Evolutionary conservation across 2,113 vertebrate species (phyloP).

Genomic region (Ibidorhyncha struthersii): DNA sequence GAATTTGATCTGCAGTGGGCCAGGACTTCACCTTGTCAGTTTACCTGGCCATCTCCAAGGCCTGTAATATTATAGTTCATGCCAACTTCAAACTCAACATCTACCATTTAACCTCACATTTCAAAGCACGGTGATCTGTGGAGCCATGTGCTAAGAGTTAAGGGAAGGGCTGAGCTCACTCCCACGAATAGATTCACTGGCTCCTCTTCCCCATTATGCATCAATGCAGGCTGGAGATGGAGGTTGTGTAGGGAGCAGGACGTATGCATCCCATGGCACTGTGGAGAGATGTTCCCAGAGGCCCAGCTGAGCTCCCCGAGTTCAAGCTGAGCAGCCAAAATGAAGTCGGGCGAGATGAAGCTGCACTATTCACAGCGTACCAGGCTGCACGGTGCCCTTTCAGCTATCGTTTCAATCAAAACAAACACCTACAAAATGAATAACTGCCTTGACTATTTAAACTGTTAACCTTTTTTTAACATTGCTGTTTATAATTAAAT

Average conservation of each 20-base stretch:
- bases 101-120: not conserved
- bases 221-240: not conserved
- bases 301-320: not conserved
- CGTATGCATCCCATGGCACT: rapidly evolving
- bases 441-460: slow-evolving; percentile 4
- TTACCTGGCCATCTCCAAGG: not conserved
- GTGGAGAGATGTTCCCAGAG: not conserved
- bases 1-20: not conserved
- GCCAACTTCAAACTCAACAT: not conserved
- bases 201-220: not conserved
- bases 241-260: not conserved
- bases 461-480: not conserved
- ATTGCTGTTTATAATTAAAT: slow-evolving; percentile 39
- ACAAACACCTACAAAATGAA: not conserved
- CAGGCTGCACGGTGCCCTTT: not conserved
- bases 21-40: not conserved
- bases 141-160: not conserved
- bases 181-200: rapidly evolving
- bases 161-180: not conserved
- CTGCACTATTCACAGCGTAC: not conserved
- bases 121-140: not conserved
- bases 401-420: not conserved
- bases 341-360: not conserved
- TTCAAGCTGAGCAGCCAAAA: not conserved
- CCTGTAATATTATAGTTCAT: not conserved